Base-by-base conservation (phyloP, 2,113 vertebrate genomes). In the Himantopus leucocephalus region DNA sequence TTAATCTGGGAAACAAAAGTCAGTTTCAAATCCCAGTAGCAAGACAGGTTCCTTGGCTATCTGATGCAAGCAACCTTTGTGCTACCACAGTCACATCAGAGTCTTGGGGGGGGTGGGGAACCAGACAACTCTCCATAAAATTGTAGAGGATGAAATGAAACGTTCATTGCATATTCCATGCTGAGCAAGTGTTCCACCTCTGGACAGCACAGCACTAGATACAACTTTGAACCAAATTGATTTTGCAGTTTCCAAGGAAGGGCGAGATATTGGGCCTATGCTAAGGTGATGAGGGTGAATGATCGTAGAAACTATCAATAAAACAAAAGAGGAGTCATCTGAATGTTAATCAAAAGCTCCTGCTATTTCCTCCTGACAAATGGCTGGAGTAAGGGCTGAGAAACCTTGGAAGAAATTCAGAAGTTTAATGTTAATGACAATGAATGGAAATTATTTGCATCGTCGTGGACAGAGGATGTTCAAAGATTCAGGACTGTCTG, bases 301-400 rank as follows among this genome's bases (percentile, higher is more conserved):
- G 56, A 64, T 43, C 12, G 1, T 4, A 88, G 39, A 70, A 94
- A 48, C 45, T 64, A 77, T 48, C 22, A 5, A 62, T 92, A 93
- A 92, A 90, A 78, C 43, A 94, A 67, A 85, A 91, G 53, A 76
- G 24, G 5, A 89, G 73, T 77, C 71, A 73, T 50, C 39, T 88
- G 85, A 93, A 90, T 71, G 75, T 70, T 77, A 94, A 96, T 86
- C n/a, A 85, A 88, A 92, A 90, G 39, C 23, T 90, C 67, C 58
- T 83, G 53, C 37, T 80, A 60, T n/a, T 82, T 93, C 8, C 24
- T 76, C 15, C 67, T 58, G 48, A 83, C 45, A 85, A 90, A 92
- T 10, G 13, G 30, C 15, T 83, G 63, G 10, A 92, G 63, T 73
- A 90, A 79, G 58, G 48, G 47, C 45, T 82, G 53, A 93, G 62